Conservation (phyloP, 2,888 invertebrate genomes). For the Troides helena region DNA sequence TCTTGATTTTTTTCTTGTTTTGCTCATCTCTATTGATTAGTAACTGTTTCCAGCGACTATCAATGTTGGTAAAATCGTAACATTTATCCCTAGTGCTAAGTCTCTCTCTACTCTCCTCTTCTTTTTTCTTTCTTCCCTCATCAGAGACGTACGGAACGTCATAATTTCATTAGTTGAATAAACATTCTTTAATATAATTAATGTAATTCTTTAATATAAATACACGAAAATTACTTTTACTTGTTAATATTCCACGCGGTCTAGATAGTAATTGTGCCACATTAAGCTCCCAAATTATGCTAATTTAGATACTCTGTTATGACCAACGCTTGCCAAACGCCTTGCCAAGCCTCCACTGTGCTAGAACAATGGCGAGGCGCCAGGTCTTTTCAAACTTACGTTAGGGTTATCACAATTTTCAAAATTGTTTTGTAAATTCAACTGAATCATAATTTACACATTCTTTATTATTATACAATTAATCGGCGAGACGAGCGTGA, state of each 20-base stretch:
- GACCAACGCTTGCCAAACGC: slow-evolving; percentile 23
- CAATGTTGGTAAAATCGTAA: too few species aligned
- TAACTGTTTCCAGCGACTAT: too few species aligned
- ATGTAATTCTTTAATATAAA: neutral
- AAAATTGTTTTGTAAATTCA: neutral
- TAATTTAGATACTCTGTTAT: slow-evolving; percentile 13
- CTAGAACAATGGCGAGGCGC: slow-evolving; percentile 20
- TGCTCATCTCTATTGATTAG: too few species aligned
- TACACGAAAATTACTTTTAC: neutral
- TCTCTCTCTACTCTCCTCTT: too few species aligned
- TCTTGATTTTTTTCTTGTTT: too few species aligned
- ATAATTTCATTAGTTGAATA: neutral
- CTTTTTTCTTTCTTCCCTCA: too few species aligned
- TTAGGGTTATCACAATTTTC: neutral
- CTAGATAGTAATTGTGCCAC: neutral
- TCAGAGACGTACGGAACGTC: too few species aligned
- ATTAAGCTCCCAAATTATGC: slow-evolving; percentile 16
- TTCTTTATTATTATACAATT: too few species aligned
- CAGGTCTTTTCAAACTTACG: slow-evolving; percentile 3
- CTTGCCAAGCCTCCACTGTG: slow-evolving; percentile 18
- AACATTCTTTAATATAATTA: neutral
- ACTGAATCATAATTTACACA: too few species aligned
- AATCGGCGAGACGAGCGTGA: too few species aligned
- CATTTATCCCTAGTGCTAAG: too few species aligned
- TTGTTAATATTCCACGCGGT: neutral